Conservation (phyloP, 2,797 vertebrate genomes). For the Squalus acanthias region DNA sequence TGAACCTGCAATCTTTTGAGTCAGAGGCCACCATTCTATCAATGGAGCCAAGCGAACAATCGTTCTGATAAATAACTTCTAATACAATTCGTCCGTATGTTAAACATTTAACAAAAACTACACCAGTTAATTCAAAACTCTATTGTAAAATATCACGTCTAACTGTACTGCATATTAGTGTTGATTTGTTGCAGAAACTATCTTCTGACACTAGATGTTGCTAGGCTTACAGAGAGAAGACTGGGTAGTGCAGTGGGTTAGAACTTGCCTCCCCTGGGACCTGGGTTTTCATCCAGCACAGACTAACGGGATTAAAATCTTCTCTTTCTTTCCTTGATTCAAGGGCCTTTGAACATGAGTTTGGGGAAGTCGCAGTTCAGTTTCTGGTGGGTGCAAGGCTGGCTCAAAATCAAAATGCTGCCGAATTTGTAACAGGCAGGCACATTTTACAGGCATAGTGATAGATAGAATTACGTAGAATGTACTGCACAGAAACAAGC, state of each 20-base stretch:
- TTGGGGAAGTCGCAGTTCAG: background rate
- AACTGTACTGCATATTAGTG: no score
- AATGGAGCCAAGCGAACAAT: no score
- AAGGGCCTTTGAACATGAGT: background rate
- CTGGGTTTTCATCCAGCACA: background rate
- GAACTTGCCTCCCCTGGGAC: no score
- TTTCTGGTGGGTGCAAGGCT: background rate
- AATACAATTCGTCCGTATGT: no score
- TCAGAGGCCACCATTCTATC: no score
- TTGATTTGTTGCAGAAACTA: background rate
- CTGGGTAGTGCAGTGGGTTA: background rate
- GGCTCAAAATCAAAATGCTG: background rate
- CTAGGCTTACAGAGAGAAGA: background rate
- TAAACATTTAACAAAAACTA: no score
- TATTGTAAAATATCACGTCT: no score
- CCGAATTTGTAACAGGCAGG: background rate
- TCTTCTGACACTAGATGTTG: background rate
- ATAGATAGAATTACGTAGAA: background rate
- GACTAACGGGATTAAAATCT: background rate
- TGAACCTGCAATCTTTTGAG: no score
- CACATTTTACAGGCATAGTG: background rate
- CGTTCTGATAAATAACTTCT: no score
- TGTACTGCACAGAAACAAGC: background rate
- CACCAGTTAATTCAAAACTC: no score
- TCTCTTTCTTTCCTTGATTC: background rate